Evolutionary conservation across 2,797 vertebrate genomes (phyloP), one percentile per base, ranked within the genome.

Genomic region (Helicolenus hilgendorfi): DNA sequence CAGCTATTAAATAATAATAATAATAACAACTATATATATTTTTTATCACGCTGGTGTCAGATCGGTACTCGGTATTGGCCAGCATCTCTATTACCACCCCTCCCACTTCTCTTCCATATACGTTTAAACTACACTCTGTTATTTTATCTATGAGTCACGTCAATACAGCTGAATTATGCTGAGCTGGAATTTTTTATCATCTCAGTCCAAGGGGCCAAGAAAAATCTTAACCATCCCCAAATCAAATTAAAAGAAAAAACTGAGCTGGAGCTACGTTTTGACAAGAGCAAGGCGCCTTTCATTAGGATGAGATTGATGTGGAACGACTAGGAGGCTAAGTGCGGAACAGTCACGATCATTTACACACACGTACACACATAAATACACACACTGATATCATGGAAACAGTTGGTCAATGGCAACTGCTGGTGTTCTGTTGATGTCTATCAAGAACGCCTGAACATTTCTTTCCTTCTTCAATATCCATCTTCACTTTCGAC

Each of bases 221-320:
- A 91, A 74, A 94, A 93, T 84, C 79, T 53, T 14, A 85, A 92
- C 91, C 85, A 92, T 92, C 90, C 87, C 90, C 88, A 95, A 96
- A 96, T 96, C 92, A 94, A 93, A 94, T 96, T 88, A 94, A 93
- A 88, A 91, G 82, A 90, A 92, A 89, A 92, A 92, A 92, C 53
- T n/a, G 20, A 77, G 82, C 87, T 62, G 77, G 89, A 95, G 92
- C 89, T 86, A 71, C 0, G 22, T 79, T 74, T 95, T 96, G 96
- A 93, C 92, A 94, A 86, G 93, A 92, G 92, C 89, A 89, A 95
- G 94, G 91, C 93, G 87, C 92, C 92, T 89, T 95, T 95, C 94
- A 94, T 96, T 93, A 93, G 82, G 88, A 89, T 86, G 88, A 95
- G 93, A 95, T 94, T 96, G 94, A 96, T 96, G 93, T 95, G 93